Percentiles rank a stretch among this genome's conserved stretches.
Conservation (phyloP, 1,140 invertebrate species). For the Drosophila yakuba region DNA sequence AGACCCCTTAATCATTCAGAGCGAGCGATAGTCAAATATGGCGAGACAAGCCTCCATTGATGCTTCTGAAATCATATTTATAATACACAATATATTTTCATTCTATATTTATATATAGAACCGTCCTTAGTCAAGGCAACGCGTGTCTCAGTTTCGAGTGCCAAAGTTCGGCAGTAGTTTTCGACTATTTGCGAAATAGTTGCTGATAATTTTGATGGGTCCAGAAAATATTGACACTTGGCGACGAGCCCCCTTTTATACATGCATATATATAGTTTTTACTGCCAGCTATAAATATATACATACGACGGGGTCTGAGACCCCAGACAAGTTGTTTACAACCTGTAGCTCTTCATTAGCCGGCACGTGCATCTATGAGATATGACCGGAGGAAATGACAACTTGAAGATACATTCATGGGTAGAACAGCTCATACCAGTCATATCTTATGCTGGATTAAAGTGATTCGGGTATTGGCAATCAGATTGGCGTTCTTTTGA, state of each 20-base stretch:
- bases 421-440: no score
- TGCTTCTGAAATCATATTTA: constrained; percentile 5
- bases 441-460: constrained; percentile 15
- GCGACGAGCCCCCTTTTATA: constrained; percentile 44
- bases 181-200: constrained; percentile 19
- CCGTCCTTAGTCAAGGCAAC: constrained; percentile 29
- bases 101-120: not conserved
- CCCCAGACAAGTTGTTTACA: constrained; percentile 42
- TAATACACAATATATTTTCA: constrained; percentile 18
- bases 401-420: constrained; percentile 30
- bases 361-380: constrained; percentile 37
- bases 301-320: not conserved
- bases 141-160: constrained; percentile 13
- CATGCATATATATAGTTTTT: not conserved
- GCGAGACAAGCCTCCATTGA: constrained; percentile 29
- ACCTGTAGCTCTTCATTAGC: constrained; percentile 47
- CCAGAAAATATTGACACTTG: constrained; percentile 8
- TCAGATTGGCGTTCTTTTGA: constrained; percentile 3
- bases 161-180: constrained; percentile 33
- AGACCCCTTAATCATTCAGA: constrained; percentile 8
- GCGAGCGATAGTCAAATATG: constrained; percentile 18
- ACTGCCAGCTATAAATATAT: constrained; percentile 16
- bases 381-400: constrained; percentile 26
- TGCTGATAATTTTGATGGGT: constrained; percentile 14
- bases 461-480: not conserved